Conservation (phyloP, 2,113 vertebrate genomes). For the Danio rerio region GRCz12tu NC_133178.1:17229501-17230000, state of each 20-base stretch:
- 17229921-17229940: too few relatives aligned
- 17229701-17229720: slow-evolving; percentile 92
- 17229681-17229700: slow-evolving; percentile 87
- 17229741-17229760: slow-evolving; percentile 95
- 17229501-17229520: slow-evolving; percentile 92
- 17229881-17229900: too few relatives aligned
- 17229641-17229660: slow-evolving; percentile 67
- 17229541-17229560: slow-evolving; percentile 85
- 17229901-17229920: too few relatives aligned
- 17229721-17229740: slow-evolving; percentile 95
- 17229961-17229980: too few relatives aligned
- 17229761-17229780: slow-evolving; percentile 89
- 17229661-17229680: slow-evolving; percentile 87
- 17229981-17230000: too few relatives aligned
- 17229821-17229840: slow-evolving; percentile 71
- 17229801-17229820: slow-evolving; percentile 88
- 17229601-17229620: slow-evolving; percentile 77
- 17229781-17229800: slow-evolving; percentile 85
- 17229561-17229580: slow-evolving; percentile 65
- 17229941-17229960: too few relatives aligned
- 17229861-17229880: too few relatives aligned
- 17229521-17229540: slow-evolving; percentile 94
- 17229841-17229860: not conserved
- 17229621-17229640: slow-evolving; percentile 71
- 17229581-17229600: slow-evolving; percentile 66